Evolutionary conservation across 2,888 invertebrate genomes (phyloP), one percentile per base, ranked within the genome.

Genomic region (Drosophila seclusa): DNA sequence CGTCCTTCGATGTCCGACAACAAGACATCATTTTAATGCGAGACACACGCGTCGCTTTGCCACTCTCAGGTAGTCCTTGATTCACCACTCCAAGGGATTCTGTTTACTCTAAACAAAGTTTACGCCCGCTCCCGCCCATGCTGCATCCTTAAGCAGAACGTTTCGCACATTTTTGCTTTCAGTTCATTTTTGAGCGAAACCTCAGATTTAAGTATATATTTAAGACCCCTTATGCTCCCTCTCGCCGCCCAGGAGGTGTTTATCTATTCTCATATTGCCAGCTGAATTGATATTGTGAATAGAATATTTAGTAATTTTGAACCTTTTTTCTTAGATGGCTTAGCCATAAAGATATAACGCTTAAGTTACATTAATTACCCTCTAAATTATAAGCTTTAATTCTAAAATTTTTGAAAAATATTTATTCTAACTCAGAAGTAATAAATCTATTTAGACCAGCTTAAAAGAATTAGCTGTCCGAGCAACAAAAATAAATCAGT

Each of bases 21-120:
- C 83, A 89, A 88, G 88, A 89, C 85, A 88, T 88, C 82, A 82
- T 76, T 80, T 68, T 90, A 88, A 81, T 89, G 82, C 80, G 83
- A 84, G 87, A 89, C 88, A 88, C 91, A 85, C 85, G 85, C 88
- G 78, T 78, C 81, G 60, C 73, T 31, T 61, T 54, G 57, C 58
- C 67, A 65, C 34, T 45, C 24, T 65, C 89, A 90, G 90, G 89
- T 85, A 85, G 73, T 34, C 78, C 83, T 86, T 82, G 90, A 78
- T 78, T 81, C 31, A 27, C 38, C 60, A 64, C 42, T 68, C 55
- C 57, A 71, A 78, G 69, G 61, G 75, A 82, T 68, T 77, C 55
- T 87, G 80, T 90, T 89, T 90, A 90, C 84, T 80, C 86, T 85
- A 82, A 76, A 88, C 86, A 84, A 73, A 84, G 73, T 69, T 79